phyloP scores from a whole-genome alignment of 2,113 vertebrate genomes.

The Cheirogaleus medius region DNA sequence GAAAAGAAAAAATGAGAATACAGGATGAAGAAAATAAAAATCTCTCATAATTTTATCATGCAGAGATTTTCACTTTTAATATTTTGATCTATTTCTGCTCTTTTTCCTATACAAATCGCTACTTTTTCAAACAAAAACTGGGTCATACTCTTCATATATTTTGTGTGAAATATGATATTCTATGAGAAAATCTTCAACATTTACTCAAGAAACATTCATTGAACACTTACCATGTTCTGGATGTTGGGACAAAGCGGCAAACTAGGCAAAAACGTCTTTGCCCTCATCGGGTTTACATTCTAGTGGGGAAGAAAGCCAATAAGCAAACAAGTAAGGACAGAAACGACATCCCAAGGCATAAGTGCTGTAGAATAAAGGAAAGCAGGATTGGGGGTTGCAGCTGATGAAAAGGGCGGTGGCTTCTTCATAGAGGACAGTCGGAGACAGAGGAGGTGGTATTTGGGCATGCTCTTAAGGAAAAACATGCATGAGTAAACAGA shows the following conservation, averaged over 20 bases:
- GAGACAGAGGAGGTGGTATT: not conserved
- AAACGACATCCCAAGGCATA: not conserved
- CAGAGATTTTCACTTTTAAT: not conserved
- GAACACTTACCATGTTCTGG: not conserved
- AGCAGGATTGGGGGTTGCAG: too few species aligned
- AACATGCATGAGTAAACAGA: not conserved
- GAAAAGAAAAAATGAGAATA: not conserved
- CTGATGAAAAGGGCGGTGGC: accelerated
- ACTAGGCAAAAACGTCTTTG: not conserved
- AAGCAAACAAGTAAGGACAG: not conserved
- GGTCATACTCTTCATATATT: not conserved
- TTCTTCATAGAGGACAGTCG: not conserved
- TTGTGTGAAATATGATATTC: not conserved
- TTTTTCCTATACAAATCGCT: not conserved
- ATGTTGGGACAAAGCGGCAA: not conserved
- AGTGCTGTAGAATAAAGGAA: not conserved
- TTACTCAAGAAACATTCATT: not conserved
- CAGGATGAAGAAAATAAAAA: not conserved
- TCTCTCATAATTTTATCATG: not conserved
- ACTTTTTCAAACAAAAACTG: not conserved
- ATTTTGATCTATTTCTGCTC: not conserved
- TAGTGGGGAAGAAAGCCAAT: not conserved
- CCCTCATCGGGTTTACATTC: not conserved
- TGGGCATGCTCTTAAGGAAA: not conserved
- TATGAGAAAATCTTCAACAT: not conserved